A percentile compares a stretch with the other conserved stretches of the same genome.
Evolutionary conservation across 2,113 vertebrate species (phyloP).

Genomic region (Aspiorhynchus laticeps): DNA sequence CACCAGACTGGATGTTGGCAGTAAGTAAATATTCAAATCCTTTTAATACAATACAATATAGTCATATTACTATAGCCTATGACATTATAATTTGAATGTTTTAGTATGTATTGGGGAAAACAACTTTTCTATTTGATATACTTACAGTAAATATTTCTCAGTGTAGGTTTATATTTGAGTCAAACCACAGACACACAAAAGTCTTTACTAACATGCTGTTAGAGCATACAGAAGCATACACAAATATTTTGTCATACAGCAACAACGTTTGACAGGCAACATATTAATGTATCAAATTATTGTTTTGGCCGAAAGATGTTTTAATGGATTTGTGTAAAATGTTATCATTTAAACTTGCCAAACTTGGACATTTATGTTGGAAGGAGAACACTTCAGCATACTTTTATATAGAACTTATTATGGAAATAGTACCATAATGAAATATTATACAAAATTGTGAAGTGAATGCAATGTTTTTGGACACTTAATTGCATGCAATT

Average conservation of each 20-base stretch:
- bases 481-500: background rate
- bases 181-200: background rate
- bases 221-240: no score
- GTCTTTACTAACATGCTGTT: background rate
- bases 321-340: background rate
- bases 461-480: background rate
- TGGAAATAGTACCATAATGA: background rate
- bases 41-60: background rate
- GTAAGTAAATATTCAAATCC: background rate
- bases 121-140: background rate
- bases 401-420: background rate
- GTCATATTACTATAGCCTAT: background rate
- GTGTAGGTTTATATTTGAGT: background rate
- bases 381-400: background rate
- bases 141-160: background rate
- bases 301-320: background rate
- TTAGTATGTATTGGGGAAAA: background rate
- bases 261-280: no score
- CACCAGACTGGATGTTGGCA: conserved; percentile 36
- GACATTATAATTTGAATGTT: background rate
- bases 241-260: no score
- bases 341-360: background rate
- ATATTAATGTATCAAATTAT: background rate
- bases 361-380: background rate
- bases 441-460: background rate